Base-by-base conservation (phyloP, 2,888 invertebrate genomes). In the Phragmatobia fuliginosa region DNA sequence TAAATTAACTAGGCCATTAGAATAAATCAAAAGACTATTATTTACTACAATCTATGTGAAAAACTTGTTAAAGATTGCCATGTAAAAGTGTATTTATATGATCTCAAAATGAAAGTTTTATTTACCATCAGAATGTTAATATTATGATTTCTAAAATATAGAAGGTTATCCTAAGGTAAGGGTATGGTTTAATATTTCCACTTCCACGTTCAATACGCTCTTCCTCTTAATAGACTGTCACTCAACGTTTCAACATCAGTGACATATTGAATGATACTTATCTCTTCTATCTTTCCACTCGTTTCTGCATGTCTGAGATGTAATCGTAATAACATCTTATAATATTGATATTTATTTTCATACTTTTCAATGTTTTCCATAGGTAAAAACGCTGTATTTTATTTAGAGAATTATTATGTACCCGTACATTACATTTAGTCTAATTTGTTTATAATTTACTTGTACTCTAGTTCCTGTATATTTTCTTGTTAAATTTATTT, bases 171-270 rank as follows among this genome's bases (percentile, higher is more conserved):
- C n/a, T n/a, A n/a, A n/a, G n/a, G n/a, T n/a, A n/a, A n/a, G n/a
- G n/a, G n/a, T n/a, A n/a, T 7, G 63, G 49, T 63, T 7, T 32
- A 36, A 64, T 64, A 52, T 52, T 56, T 16, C 28, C 49, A 49
- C 49, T 63, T n/a, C 31, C 25, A 25, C 49, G 33, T 31, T 64
- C 11, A 7, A 52, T 31, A 28, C 21, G 52, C 25, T 52, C 31
- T 49, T 66, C 49, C 36, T 45, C 14, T 18, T 63, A 68, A 68
- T 64, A 28, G 45, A 10, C 59, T 68, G 68, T 60, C 68, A 64
- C 25, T 68, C 63, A 49, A 60, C 33, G 33, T 70, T 45, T 61
- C 45, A 21, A 52, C 52, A 14, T 49, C 45, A 52, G 63, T 14
- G 32, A n/a, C n/a, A 45, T 63, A 4, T 45, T 21, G 62, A 62